Evolutionary conservation across 2,113 vertebrate species (phyloP).

Genomic region (Tetrao urogallus): DNA sequence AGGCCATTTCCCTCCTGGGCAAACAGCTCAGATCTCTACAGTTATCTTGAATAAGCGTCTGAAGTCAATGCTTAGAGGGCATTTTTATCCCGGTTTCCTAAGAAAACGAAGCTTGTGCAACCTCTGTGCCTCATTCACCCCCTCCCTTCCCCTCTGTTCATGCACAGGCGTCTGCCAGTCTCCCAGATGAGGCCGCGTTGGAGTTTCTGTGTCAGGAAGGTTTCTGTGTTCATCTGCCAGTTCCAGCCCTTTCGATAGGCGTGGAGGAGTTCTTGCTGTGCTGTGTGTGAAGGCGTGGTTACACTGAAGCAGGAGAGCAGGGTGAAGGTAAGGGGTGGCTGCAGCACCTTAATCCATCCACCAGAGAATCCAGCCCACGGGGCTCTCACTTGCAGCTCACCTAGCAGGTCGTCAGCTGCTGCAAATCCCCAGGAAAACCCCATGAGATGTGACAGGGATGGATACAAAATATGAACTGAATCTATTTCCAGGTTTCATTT

Average conservation of each 20-base stretch:
- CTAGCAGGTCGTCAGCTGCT: background rate
- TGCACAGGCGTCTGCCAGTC: background rate
- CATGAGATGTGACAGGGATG: background rate
- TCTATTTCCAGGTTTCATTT: background rate
- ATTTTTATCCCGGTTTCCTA: background rate
- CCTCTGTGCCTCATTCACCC: background rate
- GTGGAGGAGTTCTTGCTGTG: background rate
- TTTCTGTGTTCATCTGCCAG: rapidly evolving
- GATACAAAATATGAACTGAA: background rate
- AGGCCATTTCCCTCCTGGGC: background rate
- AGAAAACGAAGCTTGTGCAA: background rate
- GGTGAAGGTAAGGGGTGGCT: background rate
- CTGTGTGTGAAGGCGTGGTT: background rate
- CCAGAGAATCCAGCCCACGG: background rate
- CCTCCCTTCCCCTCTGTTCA: background rate
- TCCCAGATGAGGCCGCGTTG: background rate
- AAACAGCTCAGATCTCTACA: background rate
- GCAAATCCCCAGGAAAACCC: background rate
- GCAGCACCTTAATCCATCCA: background rate
- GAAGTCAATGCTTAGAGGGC: background rate
- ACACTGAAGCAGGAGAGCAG: rapidly evolving
- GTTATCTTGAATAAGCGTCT: background rate
- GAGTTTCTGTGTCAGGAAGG: background rate
- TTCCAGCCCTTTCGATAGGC: background rate
- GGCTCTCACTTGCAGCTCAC: background rate